Conservation (phyloP, 37 sponge, comb jelly and placozoan species). For the Aphrocallistes beatrix region DNA sequence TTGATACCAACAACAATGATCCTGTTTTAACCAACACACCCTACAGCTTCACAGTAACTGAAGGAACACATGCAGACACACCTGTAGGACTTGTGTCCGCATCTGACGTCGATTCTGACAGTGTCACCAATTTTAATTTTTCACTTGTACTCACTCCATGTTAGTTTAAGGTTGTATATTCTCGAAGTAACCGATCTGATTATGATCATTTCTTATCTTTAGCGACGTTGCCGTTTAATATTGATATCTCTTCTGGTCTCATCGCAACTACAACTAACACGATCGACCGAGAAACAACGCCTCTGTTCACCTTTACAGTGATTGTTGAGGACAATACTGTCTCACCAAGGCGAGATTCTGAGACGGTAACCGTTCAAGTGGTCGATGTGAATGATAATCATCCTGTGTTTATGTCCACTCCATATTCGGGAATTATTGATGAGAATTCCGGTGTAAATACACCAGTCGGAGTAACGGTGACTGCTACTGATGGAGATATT, state of each 20-base stretch:
- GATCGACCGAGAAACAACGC: conserved; percentile 48
- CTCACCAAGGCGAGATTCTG: neutral
- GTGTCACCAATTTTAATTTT: neutral
- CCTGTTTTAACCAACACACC: neutral
- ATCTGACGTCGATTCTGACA: neutral
- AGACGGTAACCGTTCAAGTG: conserved; percentile 9
- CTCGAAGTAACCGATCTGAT: neutral
- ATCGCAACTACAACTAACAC: neutral
- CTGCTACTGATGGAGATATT: conserved; percentile 44
- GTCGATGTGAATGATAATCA: conserved; percentile 36
- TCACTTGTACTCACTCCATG: neutral
- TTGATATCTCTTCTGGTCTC: neutral
- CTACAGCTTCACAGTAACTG: neutral
- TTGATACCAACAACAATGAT: neutral
- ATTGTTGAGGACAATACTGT: conserved; percentile 34
- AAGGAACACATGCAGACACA: neutral
- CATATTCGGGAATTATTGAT: conserved; percentile 1
- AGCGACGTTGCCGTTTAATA: neutral
- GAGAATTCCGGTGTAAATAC: conserved; percentile 27
- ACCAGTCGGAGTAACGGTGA: conserved; percentile 20
- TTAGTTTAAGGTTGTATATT: neutral
- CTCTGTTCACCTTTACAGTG: conserved; percentile 25
- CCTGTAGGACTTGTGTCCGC: neutral
- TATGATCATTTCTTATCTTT: neutral
- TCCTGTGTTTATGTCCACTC: conserved; percentile 16